Conservation (phyloP, 2,113 vertebrate species). For the Proterorhinus semilunaris region DNA sequence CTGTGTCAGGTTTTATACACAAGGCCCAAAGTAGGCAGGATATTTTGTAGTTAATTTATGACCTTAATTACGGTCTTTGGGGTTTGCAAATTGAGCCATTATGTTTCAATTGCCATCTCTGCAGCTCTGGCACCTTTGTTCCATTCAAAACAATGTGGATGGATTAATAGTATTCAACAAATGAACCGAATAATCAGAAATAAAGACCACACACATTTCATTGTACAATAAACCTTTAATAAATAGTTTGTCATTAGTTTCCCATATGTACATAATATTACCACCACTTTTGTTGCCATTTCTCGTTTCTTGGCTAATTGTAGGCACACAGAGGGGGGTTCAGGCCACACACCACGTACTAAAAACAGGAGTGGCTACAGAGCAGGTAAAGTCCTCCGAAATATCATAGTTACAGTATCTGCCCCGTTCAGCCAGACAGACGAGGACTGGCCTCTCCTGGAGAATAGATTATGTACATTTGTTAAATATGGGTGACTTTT, state of each 20-base stretch:
- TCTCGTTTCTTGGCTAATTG: conserved; percentile 74
- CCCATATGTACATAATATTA: conserved; percentile 78
- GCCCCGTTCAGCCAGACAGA: conserved; percentile 61
- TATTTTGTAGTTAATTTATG: too few relatives aligned
- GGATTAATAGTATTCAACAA: not conserved
- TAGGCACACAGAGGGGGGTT: conserved; percentile 71
- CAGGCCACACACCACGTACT: conserved; percentile 67
- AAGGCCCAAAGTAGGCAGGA: too few relatives aligned
- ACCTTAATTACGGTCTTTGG: too few relatives aligned
- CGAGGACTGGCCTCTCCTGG: conserved; percentile 44
- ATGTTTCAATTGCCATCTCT: too few relatives aligned
- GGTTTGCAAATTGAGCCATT: too few relatives aligned
- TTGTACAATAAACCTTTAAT: conserved; percentile 83
- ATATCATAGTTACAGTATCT: conserved; percentile 36
- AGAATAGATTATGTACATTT: conserved; percentile 66
- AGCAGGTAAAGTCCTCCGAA: conserved; percentile 61
- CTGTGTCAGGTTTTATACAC: too few relatives aligned
- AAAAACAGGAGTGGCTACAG: conserved; percentile 64
- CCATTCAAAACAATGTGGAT: too few relatives aligned
- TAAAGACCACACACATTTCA: conserved; percentile 33
- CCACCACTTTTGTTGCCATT: conserved; percentile 69
- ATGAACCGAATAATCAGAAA: conserved; percentile 4
- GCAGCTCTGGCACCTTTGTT: too few relatives aligned
- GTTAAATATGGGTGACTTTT: conserved; percentile 49
- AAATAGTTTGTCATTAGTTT: conserved; percentile 82